phyloP scores from a whole-genome alignment of 1,140 invertebrate species.

The Papilio aristodemus region DNA sequence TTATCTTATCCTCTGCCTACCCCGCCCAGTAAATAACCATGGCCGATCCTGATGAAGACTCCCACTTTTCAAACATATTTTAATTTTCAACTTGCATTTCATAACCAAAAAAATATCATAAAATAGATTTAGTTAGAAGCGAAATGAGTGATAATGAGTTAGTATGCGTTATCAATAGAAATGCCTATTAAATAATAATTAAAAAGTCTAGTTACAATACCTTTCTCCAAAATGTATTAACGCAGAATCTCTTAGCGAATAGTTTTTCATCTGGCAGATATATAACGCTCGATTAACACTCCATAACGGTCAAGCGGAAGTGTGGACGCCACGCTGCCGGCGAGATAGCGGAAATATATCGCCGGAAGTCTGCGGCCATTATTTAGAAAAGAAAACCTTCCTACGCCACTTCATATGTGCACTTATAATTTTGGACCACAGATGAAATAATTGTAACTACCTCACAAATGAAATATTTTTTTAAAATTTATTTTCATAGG shows the following conservation, averaged over 20 bases:
- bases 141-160: too few species aligned
- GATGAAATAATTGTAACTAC: neutral
- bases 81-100: too few species aligned
- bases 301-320: constrained; percentile 73
- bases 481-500: too few species aligned
- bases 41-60: too few species aligned
- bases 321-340: constrained; percentile 66
- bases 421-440: constrained; percentile 58
- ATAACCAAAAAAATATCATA: too few species aligned
- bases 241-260: constrained; percentile 42
- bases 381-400: constrained; percentile 73
- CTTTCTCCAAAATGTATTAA: constrained; percentile 26
- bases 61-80: too few species aligned
- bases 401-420: constrained; percentile 69
- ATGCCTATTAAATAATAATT: too few species aligned
- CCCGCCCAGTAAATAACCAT: too few species aligned
- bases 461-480: constrained; percentile 6
- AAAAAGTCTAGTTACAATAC: neutral
- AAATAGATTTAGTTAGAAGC: too few species aligned
- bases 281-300: constrained; percentile 77
- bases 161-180: too few species aligned
- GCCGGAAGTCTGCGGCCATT: constrained; percentile 72
- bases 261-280: constrained; percentile 74
- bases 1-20: too few species aligned
- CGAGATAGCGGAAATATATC: constrained; percentile 79